phyloP scores from a whole-genome alignment of 92 coral and sea anemone species.

The Scolanthus callimorphus region DNA sequence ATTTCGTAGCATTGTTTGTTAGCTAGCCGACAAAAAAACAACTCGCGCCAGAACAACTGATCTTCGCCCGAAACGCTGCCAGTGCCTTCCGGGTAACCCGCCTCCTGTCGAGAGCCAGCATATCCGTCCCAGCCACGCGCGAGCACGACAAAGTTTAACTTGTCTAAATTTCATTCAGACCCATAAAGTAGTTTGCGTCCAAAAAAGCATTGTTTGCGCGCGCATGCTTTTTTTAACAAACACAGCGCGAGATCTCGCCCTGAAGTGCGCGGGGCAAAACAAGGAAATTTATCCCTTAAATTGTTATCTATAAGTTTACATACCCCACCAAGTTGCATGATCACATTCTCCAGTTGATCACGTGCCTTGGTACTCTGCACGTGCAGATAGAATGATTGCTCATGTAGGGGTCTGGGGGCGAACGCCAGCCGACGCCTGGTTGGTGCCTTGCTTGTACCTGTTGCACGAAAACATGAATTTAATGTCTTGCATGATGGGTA shows the following conservation, averaged over 20 bases:
- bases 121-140: too few species aligned
- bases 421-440: not conserved
- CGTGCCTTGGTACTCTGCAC: conserved; percentile 39
- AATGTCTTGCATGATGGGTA: too few species aligned
- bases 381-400: conserved; percentile 71
- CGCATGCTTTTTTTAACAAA: too few species aligned
- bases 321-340: conserved; percentile 73
- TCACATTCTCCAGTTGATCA: conserved; percentile 47
- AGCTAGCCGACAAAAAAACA: too few species aligned
- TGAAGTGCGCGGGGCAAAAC: too few species aligned
- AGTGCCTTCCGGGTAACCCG: too few species aligned
- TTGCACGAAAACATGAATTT: not conserved
- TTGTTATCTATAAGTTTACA: conserved; percentile 14
- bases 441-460: not conserved
- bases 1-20: too few species aligned
- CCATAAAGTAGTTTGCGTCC: not conserved
- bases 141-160: too few species aligned
- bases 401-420: conserved; percentile 35
- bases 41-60: too few species aligned
- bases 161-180: not conserved
- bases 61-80: too few species aligned
- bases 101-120: too few species aligned
- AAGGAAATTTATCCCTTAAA: too few species aligned
- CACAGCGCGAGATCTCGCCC: not conserved
- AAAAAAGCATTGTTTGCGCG: not conserved